phyloP scores from a whole-genome alignment of 2,888 invertebrate species.

The Trisateles emortualis region DNA sequence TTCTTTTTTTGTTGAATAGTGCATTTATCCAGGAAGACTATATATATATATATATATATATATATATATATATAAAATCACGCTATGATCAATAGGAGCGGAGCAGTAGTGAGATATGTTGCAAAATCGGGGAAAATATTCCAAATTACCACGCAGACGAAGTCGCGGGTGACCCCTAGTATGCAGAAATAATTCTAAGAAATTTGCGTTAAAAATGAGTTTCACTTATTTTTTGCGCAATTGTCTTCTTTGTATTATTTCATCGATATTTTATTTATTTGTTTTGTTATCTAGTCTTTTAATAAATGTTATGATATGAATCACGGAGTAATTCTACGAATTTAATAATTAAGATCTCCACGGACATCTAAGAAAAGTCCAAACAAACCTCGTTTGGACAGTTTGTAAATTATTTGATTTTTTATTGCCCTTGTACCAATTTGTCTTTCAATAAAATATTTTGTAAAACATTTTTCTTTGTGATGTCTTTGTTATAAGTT shows the following conservation, averaged over 20 bases:
- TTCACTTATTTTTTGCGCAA: neutral
- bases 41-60: no score
- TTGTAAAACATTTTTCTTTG: neutral
- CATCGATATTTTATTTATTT: constrained; percentile 8
- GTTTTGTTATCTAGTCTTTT: constrained; percentile 7
- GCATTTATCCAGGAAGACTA: no score
- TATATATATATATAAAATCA: no score
- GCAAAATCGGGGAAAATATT: no score
- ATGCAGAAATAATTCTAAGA: no score
- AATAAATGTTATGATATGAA: constrained; percentile 11
- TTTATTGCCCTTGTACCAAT: neutral
- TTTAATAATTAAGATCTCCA: neutral
- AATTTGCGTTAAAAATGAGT: no score
- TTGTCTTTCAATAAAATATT: neutral
- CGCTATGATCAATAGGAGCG: no score
- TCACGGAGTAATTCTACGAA: neutral
- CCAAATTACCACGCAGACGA: no score
- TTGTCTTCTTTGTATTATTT: constrained; percentile 3
- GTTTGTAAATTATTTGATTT: neutral
- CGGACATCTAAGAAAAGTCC: neutral
- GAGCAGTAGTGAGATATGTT: no score
- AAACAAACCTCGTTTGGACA: neutral
- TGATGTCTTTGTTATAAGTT: no score
- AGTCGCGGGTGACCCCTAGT: no score
- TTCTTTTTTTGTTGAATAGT: no score